Conservation (phyloP, 2,797 vertebrate species). For the Pipistrellus pipistrellus region DNA sequence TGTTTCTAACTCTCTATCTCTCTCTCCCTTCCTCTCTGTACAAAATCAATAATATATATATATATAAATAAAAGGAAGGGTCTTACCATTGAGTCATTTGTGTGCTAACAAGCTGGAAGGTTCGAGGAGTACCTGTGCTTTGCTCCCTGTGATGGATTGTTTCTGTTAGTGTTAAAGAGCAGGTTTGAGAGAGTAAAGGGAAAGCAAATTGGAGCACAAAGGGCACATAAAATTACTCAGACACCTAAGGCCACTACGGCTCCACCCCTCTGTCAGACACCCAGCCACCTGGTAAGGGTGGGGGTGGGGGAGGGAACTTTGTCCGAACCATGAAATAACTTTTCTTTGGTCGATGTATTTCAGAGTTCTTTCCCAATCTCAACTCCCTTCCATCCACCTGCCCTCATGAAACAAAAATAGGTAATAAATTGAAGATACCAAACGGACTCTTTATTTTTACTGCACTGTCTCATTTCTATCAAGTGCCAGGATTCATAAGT, state of each 20-base stretch:
- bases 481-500: background rate
- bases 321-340: background rate
- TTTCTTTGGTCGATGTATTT: background rate
- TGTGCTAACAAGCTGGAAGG: background rate
- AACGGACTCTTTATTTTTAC: background rate
- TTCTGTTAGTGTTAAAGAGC: slow-evolving; percentile 1
- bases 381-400: background rate
- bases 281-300: background rate
- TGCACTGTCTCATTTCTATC: background rate
- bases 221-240: background rate
- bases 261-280: background rate
- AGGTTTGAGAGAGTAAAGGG: background rate
- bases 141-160: background rate
- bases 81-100: background rate
- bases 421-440: background rate
- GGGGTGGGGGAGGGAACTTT: too few relatives aligned
- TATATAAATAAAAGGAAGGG: background rate
- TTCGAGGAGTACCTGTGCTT: background rate
- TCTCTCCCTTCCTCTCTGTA: too few relatives aligned
- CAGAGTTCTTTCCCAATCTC: background rate
- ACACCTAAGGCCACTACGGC: background rate
- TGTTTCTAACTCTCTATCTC: too few relatives aligned
- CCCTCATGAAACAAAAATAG: background rate
- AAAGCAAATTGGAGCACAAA: background rate
- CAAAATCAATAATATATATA: too few relatives aligned